Conservation (phyloP, 1,140 invertebrate genomes). For the Notospermus geniculatus region DNA sequence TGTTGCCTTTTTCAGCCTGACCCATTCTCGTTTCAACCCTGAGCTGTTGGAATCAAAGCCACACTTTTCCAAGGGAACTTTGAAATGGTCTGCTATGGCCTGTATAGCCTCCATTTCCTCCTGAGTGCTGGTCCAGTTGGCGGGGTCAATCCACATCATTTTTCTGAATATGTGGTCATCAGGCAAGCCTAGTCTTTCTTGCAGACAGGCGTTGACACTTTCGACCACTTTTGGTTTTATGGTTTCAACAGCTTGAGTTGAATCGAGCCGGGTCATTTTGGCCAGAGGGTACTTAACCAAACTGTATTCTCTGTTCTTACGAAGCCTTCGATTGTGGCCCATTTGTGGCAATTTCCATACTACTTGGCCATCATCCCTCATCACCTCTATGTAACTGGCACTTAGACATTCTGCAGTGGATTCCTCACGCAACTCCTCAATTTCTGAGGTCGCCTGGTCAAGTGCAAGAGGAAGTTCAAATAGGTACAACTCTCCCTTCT, state of each 20-base stretch:
- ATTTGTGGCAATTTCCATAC: background rate
- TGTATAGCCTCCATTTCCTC: background rate
- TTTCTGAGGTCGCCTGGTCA: background rate
- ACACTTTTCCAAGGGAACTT: background rate
- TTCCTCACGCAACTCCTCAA: background rate
- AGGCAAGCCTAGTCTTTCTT: background rate
- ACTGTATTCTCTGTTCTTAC: background rate
- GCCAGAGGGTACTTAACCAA: background rate
- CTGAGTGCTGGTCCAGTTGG: background rate
- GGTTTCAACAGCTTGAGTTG: background rate
- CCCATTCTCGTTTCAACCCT: background rate
- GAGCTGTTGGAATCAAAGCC: background rate
- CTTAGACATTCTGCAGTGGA: constrained; percentile 3
- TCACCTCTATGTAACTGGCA: background rate
- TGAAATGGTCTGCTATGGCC: background rate
- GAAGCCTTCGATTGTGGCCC: background rate
- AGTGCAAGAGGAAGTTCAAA: background rate
- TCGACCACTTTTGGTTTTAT: background rate
- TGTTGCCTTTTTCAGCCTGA: background rate
- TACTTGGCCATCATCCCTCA: background rate
- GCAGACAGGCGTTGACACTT: background rate
- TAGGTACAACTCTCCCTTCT: background rate
- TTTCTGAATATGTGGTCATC: constrained; percentile 1
- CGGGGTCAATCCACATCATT: constrained; percentile 2
- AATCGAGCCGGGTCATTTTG: too few relatives aligned